These are phyloP conservation scores for Cheirogaleus medius DNA, from an alignment of 2,113 vertebrate genomes.

Conservation along the genomic window DNA sequence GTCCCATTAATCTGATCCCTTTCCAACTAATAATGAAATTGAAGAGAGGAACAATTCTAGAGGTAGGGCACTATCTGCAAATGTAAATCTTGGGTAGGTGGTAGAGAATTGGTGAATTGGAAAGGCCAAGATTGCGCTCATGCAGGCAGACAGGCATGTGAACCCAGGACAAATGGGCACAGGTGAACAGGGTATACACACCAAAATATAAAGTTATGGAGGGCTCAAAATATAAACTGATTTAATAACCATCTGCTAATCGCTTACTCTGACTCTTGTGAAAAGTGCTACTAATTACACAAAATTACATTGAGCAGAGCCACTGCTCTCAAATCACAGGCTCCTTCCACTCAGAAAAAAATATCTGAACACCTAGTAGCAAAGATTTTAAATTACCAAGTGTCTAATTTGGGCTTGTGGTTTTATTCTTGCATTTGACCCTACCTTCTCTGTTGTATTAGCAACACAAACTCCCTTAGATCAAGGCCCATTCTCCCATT, in stretches of 20 bases:
- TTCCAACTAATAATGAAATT: background rate
- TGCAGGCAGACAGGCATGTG: rapidly evolving
- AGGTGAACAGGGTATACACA: rapidly evolving
- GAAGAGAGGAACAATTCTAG: background rate
- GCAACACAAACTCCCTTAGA: background rate
- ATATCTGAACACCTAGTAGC: background rate
- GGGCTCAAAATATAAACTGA: background rate
- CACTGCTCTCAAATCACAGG: too few species aligned
- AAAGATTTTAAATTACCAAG: background rate
- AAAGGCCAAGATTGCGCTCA: background rate
- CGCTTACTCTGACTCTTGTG: background rate
- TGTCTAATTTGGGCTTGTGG: background rate
- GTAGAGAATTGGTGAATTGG: rapidly evolving
- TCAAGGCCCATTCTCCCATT: rapidly evolving
- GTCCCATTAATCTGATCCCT: background rate
- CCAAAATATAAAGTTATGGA: background rate
- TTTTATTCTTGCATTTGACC: background rate
- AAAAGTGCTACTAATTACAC: background rate
- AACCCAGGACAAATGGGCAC: background rate
- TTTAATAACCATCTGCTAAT: background rate
- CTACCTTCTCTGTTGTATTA: background rate
- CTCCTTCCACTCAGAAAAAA: background rate
- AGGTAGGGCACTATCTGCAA: background rate
- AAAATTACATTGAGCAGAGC: background rate
- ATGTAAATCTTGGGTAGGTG: background rate